phyloP scores from a whole-genome alignment of 2,797 vertebrate genomes.

The Melanotaenia trifasciata region DNA sequence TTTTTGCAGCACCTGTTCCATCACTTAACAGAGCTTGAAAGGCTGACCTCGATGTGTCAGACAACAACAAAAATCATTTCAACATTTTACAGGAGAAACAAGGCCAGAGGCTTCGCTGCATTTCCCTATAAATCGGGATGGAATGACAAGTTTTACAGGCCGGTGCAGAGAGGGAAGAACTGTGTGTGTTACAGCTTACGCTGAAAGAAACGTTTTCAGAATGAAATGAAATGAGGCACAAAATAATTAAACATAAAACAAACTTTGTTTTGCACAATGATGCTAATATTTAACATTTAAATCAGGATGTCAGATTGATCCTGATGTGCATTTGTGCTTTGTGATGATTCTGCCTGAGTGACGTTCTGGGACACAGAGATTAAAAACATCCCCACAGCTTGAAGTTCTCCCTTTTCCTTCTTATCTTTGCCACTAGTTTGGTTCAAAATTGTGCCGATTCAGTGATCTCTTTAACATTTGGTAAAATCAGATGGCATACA shows the following conservation, averaged over 20 bases:
- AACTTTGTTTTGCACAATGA: background rate
- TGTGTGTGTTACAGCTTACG: background rate
- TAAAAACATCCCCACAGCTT: too few species aligned
- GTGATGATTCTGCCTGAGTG: too few species aligned
- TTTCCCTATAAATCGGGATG: slow-evolving; percentile 9
- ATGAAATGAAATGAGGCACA: background rate
- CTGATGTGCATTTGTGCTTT: too few species aligned
- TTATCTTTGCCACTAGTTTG: too few species aligned
- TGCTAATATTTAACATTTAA: background rate
- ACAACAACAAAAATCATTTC: slow-evolving; percentile 10
- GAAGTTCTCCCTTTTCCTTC: too few species aligned
- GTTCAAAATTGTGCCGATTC: too few species aligned
- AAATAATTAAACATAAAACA: accelerated
- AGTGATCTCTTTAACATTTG: too few species aligned
- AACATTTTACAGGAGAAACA: slow-evolving; percentile 31
- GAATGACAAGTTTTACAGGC: slow-evolving; percentile 11
- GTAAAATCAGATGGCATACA: too few species aligned
- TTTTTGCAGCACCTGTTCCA: slow-evolving; percentile 37
- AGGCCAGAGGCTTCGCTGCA: slow-evolving; percentile 17
- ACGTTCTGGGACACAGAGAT: too few species aligned
- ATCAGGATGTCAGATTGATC: too few species aligned
- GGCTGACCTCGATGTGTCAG: slow-evolving; percentile 60
- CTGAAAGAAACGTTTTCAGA: background rate
- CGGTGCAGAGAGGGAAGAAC: background rate
- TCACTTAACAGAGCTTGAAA: slow-evolving; percentile 31